Percentiles rank a stretch among this genome's conserved stretches.
phyloP scores from a whole-genome alignment of 2,797 vertebrate species.

The Brachyrhaphis roseni region DNA sequence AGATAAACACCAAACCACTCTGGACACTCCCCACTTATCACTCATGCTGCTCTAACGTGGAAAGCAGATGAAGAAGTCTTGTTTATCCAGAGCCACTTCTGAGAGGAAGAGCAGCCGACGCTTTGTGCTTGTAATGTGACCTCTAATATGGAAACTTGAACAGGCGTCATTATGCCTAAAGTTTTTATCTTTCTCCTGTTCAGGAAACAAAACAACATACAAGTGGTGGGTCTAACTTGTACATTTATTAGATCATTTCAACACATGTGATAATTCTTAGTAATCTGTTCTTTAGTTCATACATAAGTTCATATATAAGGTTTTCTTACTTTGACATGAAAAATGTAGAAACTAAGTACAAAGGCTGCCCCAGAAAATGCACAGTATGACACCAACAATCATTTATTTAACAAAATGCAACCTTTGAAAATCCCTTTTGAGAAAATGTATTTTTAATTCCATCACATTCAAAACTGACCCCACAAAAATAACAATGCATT shows the following conservation, averaged over 20 bases:
- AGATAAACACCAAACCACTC: slow-evolving; percentile 40
- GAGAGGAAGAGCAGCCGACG: slow-evolving; percentile 4
- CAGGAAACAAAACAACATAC: neutral
- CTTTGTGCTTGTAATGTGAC: neutral
- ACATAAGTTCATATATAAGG: neutral
- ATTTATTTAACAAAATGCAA: slow-evolving; percentile 43
- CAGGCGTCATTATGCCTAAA: neutral
- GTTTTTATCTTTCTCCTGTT: neutral
- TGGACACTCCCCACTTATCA: slow-evolving; percentile 9
- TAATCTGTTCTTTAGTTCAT: neutral
- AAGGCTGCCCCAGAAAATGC: slow-evolving; percentile 32
- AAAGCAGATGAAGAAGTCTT: neutral
- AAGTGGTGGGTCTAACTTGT: neutral
- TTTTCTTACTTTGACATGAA: slow-evolving; percentile 23
- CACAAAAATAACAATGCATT: slow-evolving; percentile 5
- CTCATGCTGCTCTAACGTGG: slow-evolving; percentile 8
- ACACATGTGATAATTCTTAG: neutral
- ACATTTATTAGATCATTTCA: neutral
- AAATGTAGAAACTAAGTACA: slow-evolving; percentile 31
- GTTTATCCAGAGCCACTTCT: neutral
- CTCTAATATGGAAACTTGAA: neutral
- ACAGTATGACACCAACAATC: slow-evolving; percentile 39
- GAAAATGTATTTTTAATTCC: slow-evolving; percentile 1
- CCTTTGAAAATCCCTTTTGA: slow-evolving; percentile 14
- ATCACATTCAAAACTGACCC: slow-evolving; percentile 21